Evolutionary conservation across 2,797 vertebrate genomes (phyloP), one percentile per base, ranked within the genome.

Genomic region (Micrastur ruficollis): DNA sequence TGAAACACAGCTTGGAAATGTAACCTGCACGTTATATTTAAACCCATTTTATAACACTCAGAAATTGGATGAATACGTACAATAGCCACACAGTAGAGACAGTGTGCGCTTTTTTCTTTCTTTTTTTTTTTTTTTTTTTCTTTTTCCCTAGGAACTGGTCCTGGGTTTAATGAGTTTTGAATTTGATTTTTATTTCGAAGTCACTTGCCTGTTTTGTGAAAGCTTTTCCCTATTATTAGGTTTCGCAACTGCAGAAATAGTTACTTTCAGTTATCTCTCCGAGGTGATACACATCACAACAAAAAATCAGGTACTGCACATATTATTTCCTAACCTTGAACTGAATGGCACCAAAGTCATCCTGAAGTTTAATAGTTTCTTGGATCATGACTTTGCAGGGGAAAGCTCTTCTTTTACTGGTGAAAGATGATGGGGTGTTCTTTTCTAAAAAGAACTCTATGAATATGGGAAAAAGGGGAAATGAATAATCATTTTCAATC

Each of bases 31-130:
- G 0, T 52, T 90, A 59, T 94, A 93, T 86, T 95, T 53, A 96
- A 96, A 65, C 31, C 34, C 82, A 79, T 95, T 97, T 94, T 76
- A 58, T 32, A 62, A 83, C 84, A 93, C n/a, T 91, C 55, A 83
- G 22, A 94, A 93, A 90, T 34, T 83, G 81, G 75, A 81, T 47
- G 56, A 94, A 86, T 27, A 26, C 0, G 4, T 70, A 80, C 53
- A 86, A 73, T 90, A 67, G 29, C 7, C 52, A 74, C n/a, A 59
- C 12, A 68, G 61, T 36, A 73, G 27, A 89, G 63, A 70, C 7
- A 47, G 14, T 61, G 34, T 59, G 44, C 15, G 56, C 22, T 49
- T 34, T 47, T 49, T 26, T 19, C 5, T 19, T 32, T 23, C 23
- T 2, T 19, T 27, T n/a, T 14, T 42, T 49, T 56, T 42, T 16